Conservation (phyloP, 2,113 vertebrate genomes). For the Elaphurus davidianus region DNA sequence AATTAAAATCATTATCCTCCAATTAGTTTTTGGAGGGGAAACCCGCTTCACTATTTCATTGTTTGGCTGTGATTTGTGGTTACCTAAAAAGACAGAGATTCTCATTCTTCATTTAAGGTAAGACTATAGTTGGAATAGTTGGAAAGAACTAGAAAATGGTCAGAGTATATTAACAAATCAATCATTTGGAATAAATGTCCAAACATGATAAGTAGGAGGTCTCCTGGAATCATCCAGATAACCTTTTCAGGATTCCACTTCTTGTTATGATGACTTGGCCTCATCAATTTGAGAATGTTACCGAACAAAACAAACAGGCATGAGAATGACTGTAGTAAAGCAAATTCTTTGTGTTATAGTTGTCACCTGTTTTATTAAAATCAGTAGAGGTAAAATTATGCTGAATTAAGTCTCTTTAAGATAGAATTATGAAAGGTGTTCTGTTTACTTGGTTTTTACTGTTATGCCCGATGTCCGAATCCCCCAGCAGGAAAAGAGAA, state of each 20-base stretch:
- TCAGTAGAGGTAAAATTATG: not conserved
- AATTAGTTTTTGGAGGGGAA: not conserved
- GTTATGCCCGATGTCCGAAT: too few relatives aligned
- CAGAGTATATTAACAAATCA: not conserved
- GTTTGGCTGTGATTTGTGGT: not conserved
- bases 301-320: not conserved
- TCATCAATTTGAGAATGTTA: not conserved
- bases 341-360: not conserved
- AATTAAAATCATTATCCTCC: not conserved
- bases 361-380: not conserved
- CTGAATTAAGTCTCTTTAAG: not conserved
- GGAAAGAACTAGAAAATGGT: not conserved
- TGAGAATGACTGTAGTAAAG: not conserved
- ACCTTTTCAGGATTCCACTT: not conserved
- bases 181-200: not conserved
- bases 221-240: not conserved
- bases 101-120: slow-evolving; percentile 9
- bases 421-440: not conserved
- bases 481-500: too few relatives aligned
- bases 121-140: not conserved
- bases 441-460: not conserved
- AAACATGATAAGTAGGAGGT: not conserved
- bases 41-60: not conserved
- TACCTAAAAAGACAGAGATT: not conserved
- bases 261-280: not conserved